These are phyloP conservation scores for Dipodomys stephensi DNA, from an alignment of 2,113 vertebrate genomes.

Conservation along the genomic window DNA sequence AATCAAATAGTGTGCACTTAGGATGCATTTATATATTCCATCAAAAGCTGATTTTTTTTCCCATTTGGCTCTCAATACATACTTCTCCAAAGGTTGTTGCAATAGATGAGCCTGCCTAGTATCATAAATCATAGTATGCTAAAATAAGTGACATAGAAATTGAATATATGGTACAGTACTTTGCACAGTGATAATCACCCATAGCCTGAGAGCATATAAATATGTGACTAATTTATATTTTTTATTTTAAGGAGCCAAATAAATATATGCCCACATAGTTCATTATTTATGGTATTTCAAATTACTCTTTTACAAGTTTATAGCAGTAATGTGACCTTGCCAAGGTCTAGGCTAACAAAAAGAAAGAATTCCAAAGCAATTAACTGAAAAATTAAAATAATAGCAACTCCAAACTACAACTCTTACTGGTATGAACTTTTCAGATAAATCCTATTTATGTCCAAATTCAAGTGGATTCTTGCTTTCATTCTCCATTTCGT, in stretches of 20 bases:
- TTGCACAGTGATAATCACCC: constrained; percentile 59
- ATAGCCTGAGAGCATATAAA: constrained; percentile 50
- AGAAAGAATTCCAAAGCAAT: constrained; percentile 30
- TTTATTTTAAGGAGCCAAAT: constrained; percentile 27
- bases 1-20: constrained; percentile 69
- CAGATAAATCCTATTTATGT: not conserved
- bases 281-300: constrained; percentile 63
- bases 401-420: constrained; percentile 15
- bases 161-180: constrained; percentile 51
- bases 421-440: not conserved
- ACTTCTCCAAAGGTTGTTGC: constrained; percentile 58
- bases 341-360: constrained; percentile 52
- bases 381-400: constrained; percentile 45
- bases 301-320: constrained; percentile 65
- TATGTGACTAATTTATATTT: constrained; percentile 65
- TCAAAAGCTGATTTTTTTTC: constrained; percentile 74
- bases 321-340: constrained; percentile 62
- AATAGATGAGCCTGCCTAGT: constrained; percentile 49
- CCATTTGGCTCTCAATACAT: constrained; percentile 47
- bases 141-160: constrained; percentile 62
- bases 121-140: constrained; percentile 61
- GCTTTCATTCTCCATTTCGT: constrained; percentile 33
- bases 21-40: constrained; percentile 68
- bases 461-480: constrained; percentile 40
- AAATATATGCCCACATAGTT: constrained; percentile 61